Percentiles rank a stretch among this genome's conserved stretches.
Conservation (phyloP, 2,113 vertebrate species). For the Xiphophorus maculatus region DNA sequence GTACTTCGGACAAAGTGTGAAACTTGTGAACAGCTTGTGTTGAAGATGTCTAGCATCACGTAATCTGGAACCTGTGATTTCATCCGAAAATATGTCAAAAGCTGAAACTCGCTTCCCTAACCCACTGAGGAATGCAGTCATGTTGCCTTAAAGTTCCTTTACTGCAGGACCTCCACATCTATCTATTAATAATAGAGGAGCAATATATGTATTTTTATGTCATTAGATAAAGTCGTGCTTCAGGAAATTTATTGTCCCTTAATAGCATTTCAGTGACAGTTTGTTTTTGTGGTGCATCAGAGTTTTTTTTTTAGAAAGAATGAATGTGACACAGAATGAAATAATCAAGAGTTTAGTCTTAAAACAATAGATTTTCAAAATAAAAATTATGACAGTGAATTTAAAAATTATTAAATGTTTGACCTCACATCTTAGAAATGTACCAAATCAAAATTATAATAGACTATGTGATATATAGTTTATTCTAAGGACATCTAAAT, state of each 20-base stretch:
- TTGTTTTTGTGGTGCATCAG: neutral
- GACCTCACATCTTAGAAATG: neutral
- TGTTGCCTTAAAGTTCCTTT: slow-evolving; percentile 10
- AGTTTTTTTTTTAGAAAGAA: neutral
- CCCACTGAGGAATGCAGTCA: slow-evolving; percentile 10
- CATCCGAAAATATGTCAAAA: slow-evolving; percentile 8
- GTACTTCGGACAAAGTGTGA: slow-evolving; percentile 50
- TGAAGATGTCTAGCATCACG: slow-evolving; percentile 3
- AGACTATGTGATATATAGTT: too few species aligned
- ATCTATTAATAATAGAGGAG: neutral
- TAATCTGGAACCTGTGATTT: slow-evolving; percentile 19
- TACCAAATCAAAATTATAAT: too few species aligned
- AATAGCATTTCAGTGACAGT: neutral
- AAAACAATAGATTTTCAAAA: neutral
- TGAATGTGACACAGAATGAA: neutral
- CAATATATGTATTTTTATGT: slow-evolving; percentile 5
- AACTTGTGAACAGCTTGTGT: slow-evolving; percentile 18
- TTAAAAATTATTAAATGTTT: neutral
- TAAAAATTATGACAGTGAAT: neutral
- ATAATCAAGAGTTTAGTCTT: neutral
- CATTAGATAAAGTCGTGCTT: neutral
- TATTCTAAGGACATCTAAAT: too few species aligned
- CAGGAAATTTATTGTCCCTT: neutral
- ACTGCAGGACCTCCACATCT: neutral
- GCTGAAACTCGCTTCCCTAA: slow-evolving; percentile 50